phyloP scores from a whole-genome alignment of 2,113 vertebrate species.

The Mus spicilegus region DNA sequence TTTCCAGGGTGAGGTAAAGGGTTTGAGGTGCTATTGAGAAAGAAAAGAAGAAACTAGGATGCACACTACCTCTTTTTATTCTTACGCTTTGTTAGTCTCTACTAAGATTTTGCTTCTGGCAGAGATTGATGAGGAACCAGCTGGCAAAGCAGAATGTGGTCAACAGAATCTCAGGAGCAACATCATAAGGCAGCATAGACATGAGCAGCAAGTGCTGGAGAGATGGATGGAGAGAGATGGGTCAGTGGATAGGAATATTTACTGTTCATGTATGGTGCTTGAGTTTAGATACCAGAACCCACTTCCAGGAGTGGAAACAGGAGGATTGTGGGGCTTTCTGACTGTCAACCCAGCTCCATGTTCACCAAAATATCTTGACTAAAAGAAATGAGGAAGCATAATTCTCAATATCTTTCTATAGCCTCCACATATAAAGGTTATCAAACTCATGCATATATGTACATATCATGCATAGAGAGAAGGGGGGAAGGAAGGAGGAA shows the following conservation, averaged over 20 bases:
- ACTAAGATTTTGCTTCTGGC: too few relatives aligned
- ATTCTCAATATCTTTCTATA: background rate
- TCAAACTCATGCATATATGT: background rate
- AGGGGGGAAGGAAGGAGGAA: too few relatives aligned
- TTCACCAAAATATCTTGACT: background rate
- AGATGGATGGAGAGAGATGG: background rate
- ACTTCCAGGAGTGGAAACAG: background rate
- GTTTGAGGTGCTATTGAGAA: background rate
- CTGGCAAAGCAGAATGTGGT: background rate
- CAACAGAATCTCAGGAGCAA: background rate
- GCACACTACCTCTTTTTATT: too few relatives aligned
- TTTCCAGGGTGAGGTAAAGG: background rate
- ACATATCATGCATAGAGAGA: background rate
- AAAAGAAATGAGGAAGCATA: background rate
- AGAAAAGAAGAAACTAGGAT: background rate
- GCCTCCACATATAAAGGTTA: background rate
- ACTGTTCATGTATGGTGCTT: background rate
- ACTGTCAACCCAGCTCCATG: background rate
- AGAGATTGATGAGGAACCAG: background rate
- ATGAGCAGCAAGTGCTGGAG: background rate
- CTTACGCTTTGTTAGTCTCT: background rate
- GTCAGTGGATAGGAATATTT: background rate
- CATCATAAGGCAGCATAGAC: background rate
- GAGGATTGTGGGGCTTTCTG: background rate
- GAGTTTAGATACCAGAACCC: background rate